Evolutionary conservation across 2,797 vertebrate genomes (phyloP), one percentile per base, ranked within the genome.

Genomic region (Vespertilio murinus): DNA sequence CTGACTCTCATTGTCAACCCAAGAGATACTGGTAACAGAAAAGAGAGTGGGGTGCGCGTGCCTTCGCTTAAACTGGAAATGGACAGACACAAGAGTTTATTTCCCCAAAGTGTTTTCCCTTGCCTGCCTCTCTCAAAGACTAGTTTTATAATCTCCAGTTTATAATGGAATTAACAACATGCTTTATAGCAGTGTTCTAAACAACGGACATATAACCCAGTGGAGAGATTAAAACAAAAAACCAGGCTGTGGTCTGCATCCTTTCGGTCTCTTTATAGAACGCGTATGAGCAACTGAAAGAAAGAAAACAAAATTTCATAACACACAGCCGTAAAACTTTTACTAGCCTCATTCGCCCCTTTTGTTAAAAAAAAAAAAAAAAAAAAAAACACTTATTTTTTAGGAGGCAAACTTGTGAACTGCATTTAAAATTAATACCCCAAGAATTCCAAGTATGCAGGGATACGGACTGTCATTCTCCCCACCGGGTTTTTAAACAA

Each of bases 381-480:
- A n/a, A n/a, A 42, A 42, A 42, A 42, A 42, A 42, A 42, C 40
- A 5, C 40, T 45, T 67, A 35, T 33, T 82, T 81, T 49, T 42
- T 79, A 81, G 92, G 54, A 95, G 69, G 81, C 84, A 91, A 95
- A 94, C 64, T 95, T 96, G 65, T 85, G 70, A 97, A 95, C 45
- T 96, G 80, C 80, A 70, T 73, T 95, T 92, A 81, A 90, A 96
- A 95, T 95, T 79, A 95, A 95, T 93, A 90, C 33, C 78, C 82
- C 40, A 96, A 93, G 95, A 97, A 97, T 97, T 93, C 82, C 78
- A 97, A 91, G 75, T 35, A 96, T 94, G 91, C 77, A 71, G 52
- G n/a, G 28, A 52, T 85, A 92, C 28, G 91, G 89, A 84, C 56
- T 85, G 64, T 82, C 91, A 78, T 88, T 93, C 70, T 96, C 73